Conservation (phyloP, 1,140 invertebrate genomes). For the Macrostomum lignano region DNA sequence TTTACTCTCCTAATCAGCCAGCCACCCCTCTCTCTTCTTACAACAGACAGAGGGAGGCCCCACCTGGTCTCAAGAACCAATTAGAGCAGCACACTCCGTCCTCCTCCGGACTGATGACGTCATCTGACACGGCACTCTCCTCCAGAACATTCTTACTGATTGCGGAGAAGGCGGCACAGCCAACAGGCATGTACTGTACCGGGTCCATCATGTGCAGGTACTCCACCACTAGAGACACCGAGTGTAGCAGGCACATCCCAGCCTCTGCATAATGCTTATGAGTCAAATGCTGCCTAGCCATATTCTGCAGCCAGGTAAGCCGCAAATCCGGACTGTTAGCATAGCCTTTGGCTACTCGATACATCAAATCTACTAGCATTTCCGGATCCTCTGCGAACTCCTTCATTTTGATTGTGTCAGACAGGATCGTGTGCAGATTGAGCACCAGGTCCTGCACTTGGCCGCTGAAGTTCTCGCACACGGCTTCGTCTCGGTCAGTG, state of each 20-base stretch:
- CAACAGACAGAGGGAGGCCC: no score
- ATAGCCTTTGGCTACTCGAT: constrained; percentile 84
- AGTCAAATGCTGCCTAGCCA: constrained; percentile 57
- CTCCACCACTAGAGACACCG: constrained; percentile 66
- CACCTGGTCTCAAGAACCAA: not conserved
- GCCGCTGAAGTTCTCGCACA: no score
- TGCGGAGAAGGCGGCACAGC: constrained; percentile 49
- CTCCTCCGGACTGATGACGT: constrained; percentile 41
- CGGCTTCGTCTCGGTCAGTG: no score
- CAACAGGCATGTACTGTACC: constrained; percentile 43
- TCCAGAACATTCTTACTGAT: constrained; percentile 68
- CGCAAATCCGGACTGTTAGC: constrained; percentile 80
- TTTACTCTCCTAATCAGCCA: no score
- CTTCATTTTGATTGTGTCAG: constrained; percentile 95
- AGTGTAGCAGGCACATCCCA: constrained; percentile 74
- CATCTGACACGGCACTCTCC: constrained; percentile 73
- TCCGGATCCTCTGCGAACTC: constrained; percentile 89
- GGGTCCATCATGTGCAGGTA: constrained; percentile 58
- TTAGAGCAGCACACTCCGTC: constrained; percentile 43
- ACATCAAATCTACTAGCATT: constrained; percentile 89
- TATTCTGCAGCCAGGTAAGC: constrained; percentile 79
- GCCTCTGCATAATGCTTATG: constrained; percentile 62
- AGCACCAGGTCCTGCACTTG: constrained; percentile 72
- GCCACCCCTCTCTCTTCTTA: no score
- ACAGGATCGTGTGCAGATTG: constrained; percentile 88